Evolutionary conservation across 2,113 vertebrate genomes (phyloP).

Genomic region (Fregata magnificens): DNA sequence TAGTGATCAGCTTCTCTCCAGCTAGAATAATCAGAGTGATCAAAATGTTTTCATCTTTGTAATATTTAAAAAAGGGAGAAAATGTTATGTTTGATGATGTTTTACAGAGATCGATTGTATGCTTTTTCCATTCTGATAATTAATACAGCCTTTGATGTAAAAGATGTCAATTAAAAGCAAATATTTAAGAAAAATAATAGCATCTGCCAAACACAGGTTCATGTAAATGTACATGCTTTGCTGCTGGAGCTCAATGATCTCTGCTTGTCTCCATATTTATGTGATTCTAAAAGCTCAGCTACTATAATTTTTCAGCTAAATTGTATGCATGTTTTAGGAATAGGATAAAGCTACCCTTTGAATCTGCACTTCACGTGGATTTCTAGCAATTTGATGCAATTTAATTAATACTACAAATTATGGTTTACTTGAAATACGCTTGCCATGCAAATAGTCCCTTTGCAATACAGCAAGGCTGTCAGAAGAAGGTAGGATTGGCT

Average conservation of each 20-base stretch:
- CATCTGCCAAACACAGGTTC: neutral
- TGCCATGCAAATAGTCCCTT: neutral
- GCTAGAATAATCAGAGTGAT: neutral
- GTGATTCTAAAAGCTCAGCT: neutral
- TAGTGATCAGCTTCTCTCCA: neutral
- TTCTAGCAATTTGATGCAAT: neutral
- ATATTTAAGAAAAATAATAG: neutral
- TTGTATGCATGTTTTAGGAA: neutral
- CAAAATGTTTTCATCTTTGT: neutral
- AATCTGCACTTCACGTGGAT: neutral
- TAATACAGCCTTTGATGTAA: neutral
- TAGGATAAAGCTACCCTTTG: neutral
- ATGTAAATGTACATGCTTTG: neutral
- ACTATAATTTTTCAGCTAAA: neutral
- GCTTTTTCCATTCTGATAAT: neutral
- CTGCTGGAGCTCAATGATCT: neutral
- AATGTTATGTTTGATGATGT: neutral
- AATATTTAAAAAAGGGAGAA: neutral
- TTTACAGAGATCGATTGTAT: neutral
- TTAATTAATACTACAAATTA: neutral
- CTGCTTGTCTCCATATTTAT: neutral
- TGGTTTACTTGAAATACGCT: neutral
- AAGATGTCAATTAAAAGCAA: neutral
- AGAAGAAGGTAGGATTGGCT: neutral
- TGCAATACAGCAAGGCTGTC: neutral